A percentile compares a stretch with the other conserved stretches of the same genome.
These are phyloP conservation scores for Allochrocebus solatus DNA, from an alignment of 2,797 vertebrate species.

Conservation along the genomic window DNA sequence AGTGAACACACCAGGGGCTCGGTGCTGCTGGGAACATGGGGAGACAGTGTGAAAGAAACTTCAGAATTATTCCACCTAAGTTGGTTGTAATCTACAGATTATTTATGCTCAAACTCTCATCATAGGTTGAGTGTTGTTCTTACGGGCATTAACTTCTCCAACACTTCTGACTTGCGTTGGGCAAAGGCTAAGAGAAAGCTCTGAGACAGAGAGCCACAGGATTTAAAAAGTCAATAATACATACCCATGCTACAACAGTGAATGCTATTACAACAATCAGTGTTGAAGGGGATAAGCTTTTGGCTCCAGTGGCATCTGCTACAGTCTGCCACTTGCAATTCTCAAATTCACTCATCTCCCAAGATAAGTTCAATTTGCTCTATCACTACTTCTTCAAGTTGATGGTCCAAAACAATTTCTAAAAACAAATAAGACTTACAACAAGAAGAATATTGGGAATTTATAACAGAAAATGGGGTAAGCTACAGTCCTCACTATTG, in stretches of 20 bases:
- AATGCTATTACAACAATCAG: not conserved
- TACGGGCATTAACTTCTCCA: not conserved
- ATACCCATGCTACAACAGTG: not conserved
- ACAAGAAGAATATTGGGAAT: not conserved
- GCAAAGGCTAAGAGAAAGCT: not conserved
- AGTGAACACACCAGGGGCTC: not conserved
- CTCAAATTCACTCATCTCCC: not conserved
- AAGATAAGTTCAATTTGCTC: not conserved
- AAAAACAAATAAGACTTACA: not conserved
- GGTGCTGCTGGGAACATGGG: not conserved
- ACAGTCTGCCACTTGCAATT: not conserved
- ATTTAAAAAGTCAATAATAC: not conserved
- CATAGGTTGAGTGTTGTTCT: not conserved
- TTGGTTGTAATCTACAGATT: not conserved
- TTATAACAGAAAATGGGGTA: not conserved
- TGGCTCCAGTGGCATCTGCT: not conserved
- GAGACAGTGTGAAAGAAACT: not conserved
- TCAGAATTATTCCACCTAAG: not conserved
- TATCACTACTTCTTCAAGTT: constrained; percentile 37
- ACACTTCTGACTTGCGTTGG: not conserved
- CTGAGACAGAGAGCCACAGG: not conserved
- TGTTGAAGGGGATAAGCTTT: not conserved
- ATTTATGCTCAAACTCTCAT: not conserved
- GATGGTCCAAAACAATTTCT: constrained; percentile 1
- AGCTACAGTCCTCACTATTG: not conserved